Percentiles rank a stretch among this genome's conserved stretches.
phyloP scores from a whole-genome alignment of 2,888 invertebrate species.

The Celastrina argiolus region DNA sequence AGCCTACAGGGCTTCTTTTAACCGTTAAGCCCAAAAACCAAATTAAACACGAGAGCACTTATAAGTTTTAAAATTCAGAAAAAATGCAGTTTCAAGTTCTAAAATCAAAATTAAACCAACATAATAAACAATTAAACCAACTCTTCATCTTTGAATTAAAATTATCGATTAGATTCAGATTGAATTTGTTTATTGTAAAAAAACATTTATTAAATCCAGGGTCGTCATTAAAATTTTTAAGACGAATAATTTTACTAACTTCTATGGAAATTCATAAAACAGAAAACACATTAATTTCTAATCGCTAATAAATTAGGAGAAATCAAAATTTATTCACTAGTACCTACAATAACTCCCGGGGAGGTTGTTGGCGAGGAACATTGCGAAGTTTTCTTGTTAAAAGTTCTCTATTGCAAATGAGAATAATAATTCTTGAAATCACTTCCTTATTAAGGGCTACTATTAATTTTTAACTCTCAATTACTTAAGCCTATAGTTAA shows the following conservation, averaged over 20 bases:
- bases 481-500: neutral
- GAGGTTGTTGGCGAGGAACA: constrained; percentile 67
- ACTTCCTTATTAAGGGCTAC: constrained; percentile 55
- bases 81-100: too few relatives aligned
- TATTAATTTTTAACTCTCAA: constrained; percentile 20
- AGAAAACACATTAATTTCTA: constrained; percentile 36
- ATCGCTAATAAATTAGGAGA: constrained; percentile 44
- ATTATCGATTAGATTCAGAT: too few relatives aligned
- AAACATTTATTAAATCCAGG: too few relatives aligned
- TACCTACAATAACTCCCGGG: constrained; percentile 60
- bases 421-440: constrained; percentile 73
- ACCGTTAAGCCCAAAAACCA: too few relatives aligned
- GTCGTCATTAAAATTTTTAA: neutral
- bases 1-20: too few relatives aligned
- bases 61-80: too few relatives aligned
- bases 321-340: constrained; percentile 64
- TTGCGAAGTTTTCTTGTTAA: constrained; percentile 75
- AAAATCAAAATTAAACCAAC: too few relatives aligned
- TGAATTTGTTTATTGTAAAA: too few relatives aligned
- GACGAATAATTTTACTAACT: neutral
- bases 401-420: constrained; percentile 72
- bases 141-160: too few relatives aligned
- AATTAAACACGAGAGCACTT: too few relatives aligned
- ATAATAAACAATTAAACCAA: too few relatives aligned
- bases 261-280: too few relatives aligned